phyloP scores from a whole-genome alignment of 2,888 invertebrate species.

The Timandra comae region DNA sequence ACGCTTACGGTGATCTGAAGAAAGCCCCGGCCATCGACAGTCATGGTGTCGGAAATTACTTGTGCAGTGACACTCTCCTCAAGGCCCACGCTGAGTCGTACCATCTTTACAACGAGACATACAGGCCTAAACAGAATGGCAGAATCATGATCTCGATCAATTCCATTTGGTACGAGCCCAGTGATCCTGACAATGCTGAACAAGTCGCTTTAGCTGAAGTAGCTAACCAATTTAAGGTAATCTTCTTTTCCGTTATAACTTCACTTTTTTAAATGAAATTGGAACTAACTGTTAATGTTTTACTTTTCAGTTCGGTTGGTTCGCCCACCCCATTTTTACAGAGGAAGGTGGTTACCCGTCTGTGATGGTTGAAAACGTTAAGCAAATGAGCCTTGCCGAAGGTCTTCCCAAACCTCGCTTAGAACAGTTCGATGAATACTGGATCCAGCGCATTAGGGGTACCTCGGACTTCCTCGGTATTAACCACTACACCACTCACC shows the following conservation, averaged over 20 bases:
- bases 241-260: slow-evolving; percentile 9
- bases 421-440: slow-evolving; percentile 63
- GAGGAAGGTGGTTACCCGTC: slow-evolving; percentile 67
- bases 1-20: slow-evolving; percentile 70
- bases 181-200: slow-evolving; percentile 53
- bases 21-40: slow-evolving; percentile 74
- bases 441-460: slow-evolving; percentile 64
- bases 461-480: slow-evolving; percentile 71
- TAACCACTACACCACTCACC: slow-evolving; percentile 70
- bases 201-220: slow-evolving; percentile 65
- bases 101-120: slow-evolving; percentile 79
- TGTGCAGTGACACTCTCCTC: slow-evolving; percentile 79
- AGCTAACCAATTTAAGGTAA: slow-evolving; percentile 71
- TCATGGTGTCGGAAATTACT: slow-evolving; percentile 78
- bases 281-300: not conserved
- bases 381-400: slow-evolving; percentile 55
- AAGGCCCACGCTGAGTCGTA: slow-evolving; percentile 82
- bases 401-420: slow-evolving; percentile 58
- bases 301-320: slow-evolving; percentile 67
- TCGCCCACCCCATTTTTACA: slow-evolving; percentile 72
- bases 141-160: slow-evolving; percentile 72
- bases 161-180: slow-evolving; percentile 73
- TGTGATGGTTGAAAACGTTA: slow-evolving; percentile 65
- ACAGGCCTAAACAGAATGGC: slow-evolving; percentile 73
- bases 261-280: not conserved